A percentile compares a stretch with the other conserved stretches of the same genome.
Conservation (phyloP, 2,797 vertebrate genomes). For the Cryptoprocta ferox region DNA sequence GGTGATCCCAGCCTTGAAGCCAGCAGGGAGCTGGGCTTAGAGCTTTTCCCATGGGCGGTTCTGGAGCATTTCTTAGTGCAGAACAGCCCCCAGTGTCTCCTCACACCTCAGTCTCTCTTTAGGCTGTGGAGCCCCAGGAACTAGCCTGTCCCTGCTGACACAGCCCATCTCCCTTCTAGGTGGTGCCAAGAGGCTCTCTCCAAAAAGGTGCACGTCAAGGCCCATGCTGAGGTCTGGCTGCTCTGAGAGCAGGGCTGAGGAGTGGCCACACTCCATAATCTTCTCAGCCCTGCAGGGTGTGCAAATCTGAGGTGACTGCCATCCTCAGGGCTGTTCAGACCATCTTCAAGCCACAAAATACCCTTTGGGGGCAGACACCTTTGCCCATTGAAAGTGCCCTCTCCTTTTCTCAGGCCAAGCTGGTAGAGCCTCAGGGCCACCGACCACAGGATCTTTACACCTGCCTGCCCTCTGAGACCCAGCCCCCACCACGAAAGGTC, state of each 20-base stretch:
- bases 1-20: not conserved
- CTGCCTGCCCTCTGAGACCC: fast-evolving
- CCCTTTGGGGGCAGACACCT: not conserved
- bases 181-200: not conserved
- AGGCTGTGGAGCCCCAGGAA: not conserved
- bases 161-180: not conserved
- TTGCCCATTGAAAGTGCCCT: not conserved
- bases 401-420: not conserved
- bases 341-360: not conserved
- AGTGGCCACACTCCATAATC: not conserved
- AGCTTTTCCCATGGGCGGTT: not conserved
- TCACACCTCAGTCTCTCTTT: not conserved
- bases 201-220: not conserved
- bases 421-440: not conserved
- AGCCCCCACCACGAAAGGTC: not conserved
- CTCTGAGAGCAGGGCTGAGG: not conserved
- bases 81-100: not conserved
- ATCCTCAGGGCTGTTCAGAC: not conserved
- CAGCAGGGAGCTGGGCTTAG: not conserved
- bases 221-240: not conserved
- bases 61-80: not conserved
- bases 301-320: not conserved
- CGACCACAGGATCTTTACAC: fast-evolving
- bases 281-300: not conserved
- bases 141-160: not conserved